A percentile compares a stretch with the other conserved stretches of the same genome.
These are phyloP conservation scores for Furnarius figulus DNA, from an alignment of 2,113 vertebrate genomes.

Conservation along the genomic window DNA sequence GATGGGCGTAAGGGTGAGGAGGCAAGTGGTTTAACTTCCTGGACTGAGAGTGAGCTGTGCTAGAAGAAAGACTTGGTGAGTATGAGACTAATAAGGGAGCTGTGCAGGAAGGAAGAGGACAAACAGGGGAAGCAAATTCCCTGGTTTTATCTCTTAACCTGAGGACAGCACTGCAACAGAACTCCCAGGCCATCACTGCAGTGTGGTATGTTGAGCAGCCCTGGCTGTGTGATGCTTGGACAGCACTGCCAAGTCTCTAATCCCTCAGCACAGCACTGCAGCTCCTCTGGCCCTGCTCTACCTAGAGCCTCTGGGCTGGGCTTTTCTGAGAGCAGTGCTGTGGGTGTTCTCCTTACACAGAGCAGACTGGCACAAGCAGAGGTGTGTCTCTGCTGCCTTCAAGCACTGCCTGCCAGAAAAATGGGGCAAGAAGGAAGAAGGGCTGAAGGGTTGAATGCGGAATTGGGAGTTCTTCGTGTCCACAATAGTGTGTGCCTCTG, in stretches of 20 bases:
- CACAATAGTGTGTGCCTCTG: background rate
- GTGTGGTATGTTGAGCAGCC: background rate
- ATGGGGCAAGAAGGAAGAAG: background rate
- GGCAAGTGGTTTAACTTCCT: background rate
- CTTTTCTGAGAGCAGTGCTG: background rate
- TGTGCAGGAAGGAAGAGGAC: background rate
- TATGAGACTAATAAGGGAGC: background rate
- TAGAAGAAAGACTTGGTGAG: background rate
- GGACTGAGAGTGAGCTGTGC: background rate
- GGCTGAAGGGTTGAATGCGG: rapidly evolving
- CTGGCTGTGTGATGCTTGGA: background rate
- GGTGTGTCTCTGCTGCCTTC: background rate
- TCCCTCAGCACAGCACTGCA: background rate
- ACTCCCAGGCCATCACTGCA: rapidly evolving
- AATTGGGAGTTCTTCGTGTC: background rate
- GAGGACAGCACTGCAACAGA: background rate
- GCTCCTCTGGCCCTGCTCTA: background rate
- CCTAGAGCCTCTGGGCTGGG: background rate
- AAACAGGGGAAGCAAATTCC: background rate
- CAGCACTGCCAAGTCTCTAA: background rate
- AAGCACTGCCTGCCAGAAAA: background rate
- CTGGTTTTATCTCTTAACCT: background rate
- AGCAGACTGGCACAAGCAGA: background rate
- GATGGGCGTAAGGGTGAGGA: rapidly evolving
- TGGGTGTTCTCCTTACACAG: background rate